These are phyloP conservation scores for Drosophila ercepeae DNA, from an alignment of 1,140 invertebrate genomes.

Conservation along the genomic window DNA sequence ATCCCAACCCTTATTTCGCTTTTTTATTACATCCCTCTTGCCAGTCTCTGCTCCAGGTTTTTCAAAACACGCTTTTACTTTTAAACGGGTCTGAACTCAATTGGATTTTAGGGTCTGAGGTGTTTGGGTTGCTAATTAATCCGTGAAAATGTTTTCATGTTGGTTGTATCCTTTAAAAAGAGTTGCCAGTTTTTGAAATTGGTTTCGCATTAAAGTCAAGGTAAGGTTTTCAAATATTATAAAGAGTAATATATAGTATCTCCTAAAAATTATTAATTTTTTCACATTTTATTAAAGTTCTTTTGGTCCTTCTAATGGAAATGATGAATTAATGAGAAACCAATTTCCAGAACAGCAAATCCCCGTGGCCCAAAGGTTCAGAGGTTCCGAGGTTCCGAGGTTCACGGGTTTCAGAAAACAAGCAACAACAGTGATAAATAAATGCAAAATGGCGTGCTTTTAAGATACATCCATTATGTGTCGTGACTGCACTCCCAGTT, in stretches of 20 bases:
- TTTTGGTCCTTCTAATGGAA: neutral
- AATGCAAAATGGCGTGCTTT: slow-evolving; percentile 59
- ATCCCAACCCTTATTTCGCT: slow-evolving; percentile 3
- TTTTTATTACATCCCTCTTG: neutral
- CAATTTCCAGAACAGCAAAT: slow-evolving; percentile 4
- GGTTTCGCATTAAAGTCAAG: neutral
- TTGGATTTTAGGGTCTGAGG: slow-evolving; percentile 35
- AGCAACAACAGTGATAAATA: slow-evolving; percentile 33
- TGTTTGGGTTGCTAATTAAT: slow-evolving; percentile 48
- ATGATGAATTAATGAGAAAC: neutral
- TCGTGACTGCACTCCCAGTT: slow-evolving; percentile 35
- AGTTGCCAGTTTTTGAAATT: slow-evolving; percentile 15
- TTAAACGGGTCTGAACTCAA: slow-evolving; percentile 40
- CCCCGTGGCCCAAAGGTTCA: neutral
- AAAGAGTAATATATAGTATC: no score
- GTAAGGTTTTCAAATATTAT: neutral
- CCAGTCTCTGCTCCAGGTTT: slow-evolving; percentile 5
- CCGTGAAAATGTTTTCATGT: slow-evolving; percentile 44
- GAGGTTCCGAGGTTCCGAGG: no score
- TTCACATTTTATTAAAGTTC: neutral
- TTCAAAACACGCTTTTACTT: slow-evolving; percentile 59
- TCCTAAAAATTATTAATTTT: no score
- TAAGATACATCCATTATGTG: slow-evolving; percentile 53
- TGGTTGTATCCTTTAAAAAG: slow-evolving; percentile 2
- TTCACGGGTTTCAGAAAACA: slow-evolving; percentile 1